Base-by-base conservation (phyloP, 2,888 invertebrate genomes). In the Carpatolechia fugitivella region DNA sequence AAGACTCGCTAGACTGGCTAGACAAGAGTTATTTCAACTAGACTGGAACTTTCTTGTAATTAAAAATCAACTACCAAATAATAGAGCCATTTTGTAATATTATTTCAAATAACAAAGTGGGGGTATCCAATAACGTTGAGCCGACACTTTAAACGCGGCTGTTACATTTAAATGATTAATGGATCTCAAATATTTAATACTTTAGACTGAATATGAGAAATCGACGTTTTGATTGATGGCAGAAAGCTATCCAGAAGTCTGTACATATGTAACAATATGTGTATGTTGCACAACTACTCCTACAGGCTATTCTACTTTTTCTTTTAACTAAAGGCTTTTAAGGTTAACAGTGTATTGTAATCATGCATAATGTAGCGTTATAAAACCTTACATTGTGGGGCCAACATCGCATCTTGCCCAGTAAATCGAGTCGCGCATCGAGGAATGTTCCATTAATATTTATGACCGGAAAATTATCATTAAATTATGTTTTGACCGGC, bases 401-500 rank as follows among this genome's bases (percentile, higher is more conserved):
- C 76, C 66, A 68, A 65, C 68, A 68, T 70, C 65, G 64, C 68
- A 68, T 70, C 65, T 56, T 65, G 63, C 64, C 66, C 68, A 70
- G 71, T 75, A 76, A 76, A 75, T 74, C 71, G 76, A 70, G 59
- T 60, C 67, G 65, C 66, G 72, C 70, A 63, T 72, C 72, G 70
- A 73, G 67, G 78, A 80, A 78, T 80, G 76, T 79, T 80, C 77
- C 79, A 87, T 87, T 79, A 85, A 85, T 85, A 86, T 86, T 85
- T 84, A 85, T 85, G 80, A 76, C 76, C 78, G 78, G 80, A 80
- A 85, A 83, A 84, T 84, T 84, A 85, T 81, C 80, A 81, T 85
- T 82, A 82, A 81, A 83, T 80, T 78, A 79, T 80, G 76, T 82
- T 82, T 82, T 80, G 80, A 78, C 76, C 76, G 72, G 68, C 64